Percentiles rank a stretch among this genome's conserved stretches.
Evolutionary conservation across 2,113 vertebrate genomes (phyloP).

Genomic region (Onychostruthus taczanowskii): DNA sequence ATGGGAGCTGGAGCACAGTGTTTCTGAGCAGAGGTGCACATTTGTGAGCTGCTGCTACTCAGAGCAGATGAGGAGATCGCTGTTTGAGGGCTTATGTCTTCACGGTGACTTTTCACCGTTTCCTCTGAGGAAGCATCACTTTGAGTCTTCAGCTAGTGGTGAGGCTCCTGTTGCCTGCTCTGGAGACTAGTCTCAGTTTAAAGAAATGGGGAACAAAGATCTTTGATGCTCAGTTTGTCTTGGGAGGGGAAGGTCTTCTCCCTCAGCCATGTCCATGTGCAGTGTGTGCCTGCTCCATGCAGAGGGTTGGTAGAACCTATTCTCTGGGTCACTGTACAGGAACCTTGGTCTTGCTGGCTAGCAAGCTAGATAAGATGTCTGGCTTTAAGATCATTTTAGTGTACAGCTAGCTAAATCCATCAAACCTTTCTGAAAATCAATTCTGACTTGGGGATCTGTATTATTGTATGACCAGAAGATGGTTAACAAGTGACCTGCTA

Average conservation of each 20-base stretch:
- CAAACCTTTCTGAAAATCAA: not conserved
- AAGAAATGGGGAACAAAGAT: not conserved
- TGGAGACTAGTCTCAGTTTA: not conserved
- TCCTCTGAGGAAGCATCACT: not conserved
- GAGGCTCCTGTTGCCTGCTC: not conserved
- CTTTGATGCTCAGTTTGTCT: not conserved
- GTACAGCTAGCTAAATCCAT: not conserved
- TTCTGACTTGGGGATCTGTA: not conserved
- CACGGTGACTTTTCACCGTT: accelerated
- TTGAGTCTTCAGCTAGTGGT: not conserved
- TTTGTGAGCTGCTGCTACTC: not conserved
- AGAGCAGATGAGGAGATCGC: not conserved
- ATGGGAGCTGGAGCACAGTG: not conserved
- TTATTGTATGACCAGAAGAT: not conserved
- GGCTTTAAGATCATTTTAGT: not conserved
- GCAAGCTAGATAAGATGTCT: not conserved
- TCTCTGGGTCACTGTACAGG: not conserved
- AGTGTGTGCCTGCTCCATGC: not conserved
- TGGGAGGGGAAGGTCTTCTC: not conserved
- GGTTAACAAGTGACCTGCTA: not conserved
- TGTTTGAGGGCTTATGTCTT: not conserved
- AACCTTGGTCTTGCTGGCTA: not conserved
- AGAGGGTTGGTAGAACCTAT: not conserved
- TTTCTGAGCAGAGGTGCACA: not conserved
- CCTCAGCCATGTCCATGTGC: accelerated